These are phyloP conservation scores for Rhynchomys soricoides DNA, from an alignment of 2,113 vertebrate species.

Conservation along the genomic window DNA sequence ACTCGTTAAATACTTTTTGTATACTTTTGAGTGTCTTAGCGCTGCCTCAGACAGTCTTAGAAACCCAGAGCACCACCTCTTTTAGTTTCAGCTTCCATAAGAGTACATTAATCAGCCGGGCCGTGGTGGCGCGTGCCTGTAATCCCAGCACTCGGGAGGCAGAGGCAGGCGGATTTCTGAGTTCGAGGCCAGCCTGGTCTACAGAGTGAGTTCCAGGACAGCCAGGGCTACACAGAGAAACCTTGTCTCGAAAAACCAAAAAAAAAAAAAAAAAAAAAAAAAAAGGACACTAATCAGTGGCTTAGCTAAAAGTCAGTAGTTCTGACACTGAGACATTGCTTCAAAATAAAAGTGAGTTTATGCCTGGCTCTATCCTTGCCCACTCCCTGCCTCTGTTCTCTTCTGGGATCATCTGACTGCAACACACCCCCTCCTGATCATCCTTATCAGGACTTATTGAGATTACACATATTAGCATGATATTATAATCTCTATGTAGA, in stretches of 20 bases:
- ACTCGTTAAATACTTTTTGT: neutral
- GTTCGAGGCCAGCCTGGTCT: too few relatives aligned
- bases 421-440: neutral
- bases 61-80: neutral
- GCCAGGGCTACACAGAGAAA: too few relatives aligned
- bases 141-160: too few relatives aligned
- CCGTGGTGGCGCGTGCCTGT: too few relatives aligned
- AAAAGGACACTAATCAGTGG: neutral
- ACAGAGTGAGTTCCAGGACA: too few relatives aligned
- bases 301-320: neutral
- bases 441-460: neutral
- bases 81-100: neutral
- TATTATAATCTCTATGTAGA: neutral
- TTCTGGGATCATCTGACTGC: too few relatives aligned
- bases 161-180: too few relatives aligned
- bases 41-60: neutral
- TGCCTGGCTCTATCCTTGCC: too few relatives aligned
- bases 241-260: too few relatives aligned
- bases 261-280: too few relatives aligned
- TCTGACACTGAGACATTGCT: neutral
- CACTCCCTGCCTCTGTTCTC: neutral
- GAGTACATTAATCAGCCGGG: too few relatives aligned
- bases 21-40: neutral
- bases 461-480: neutral
- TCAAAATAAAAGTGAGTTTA: neutral